These are phyloP conservation scores for Philonicus albiceps DNA, from an alignment of 2,888 invertebrate species.

Conservation along the genomic window DNA sequence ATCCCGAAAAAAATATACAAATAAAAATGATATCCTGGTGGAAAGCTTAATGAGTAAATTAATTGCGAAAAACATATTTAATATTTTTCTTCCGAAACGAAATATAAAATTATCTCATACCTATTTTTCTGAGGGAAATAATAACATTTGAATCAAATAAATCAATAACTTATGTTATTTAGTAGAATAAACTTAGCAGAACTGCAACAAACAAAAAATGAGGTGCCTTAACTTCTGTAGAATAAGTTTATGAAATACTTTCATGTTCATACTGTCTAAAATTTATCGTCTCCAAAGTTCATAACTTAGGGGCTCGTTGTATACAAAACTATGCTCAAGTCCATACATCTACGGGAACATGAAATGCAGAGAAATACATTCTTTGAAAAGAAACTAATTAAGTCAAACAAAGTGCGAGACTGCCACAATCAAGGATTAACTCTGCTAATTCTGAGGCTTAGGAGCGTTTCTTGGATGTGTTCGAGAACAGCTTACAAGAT, in stretches of 20 bases:
- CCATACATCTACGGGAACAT: not conserved
- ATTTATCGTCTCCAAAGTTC: not conserved
- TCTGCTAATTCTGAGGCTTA: not conserved
- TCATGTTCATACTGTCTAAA: not conserved
- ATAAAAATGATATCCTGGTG: not conserved
- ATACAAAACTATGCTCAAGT: not conserved
- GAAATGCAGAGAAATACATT: not conserved
- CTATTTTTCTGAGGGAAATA: too few species aligned
- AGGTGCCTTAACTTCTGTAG: not conserved
- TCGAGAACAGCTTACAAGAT: not conserved
- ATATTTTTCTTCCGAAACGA: not conserved
- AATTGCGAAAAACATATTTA: not conserved
- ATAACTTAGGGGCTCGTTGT: not conserved
- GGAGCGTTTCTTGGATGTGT: not conserved
- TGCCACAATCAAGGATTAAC: not conserved
- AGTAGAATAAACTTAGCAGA: not conserved
- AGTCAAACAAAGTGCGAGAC: not conserved
- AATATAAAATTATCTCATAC: too few species aligned
- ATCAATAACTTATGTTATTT: not conserved
- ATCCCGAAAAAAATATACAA: not conserved
- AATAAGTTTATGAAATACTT: not conserved
- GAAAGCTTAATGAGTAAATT: not conserved
- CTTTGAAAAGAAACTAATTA: not conserved
- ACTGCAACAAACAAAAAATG: not conserved
- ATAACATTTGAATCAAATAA: not conserved